Base-by-base conservation (phyloP, 2,888 invertebrate genomes). In the Lydus trimaculatus region DNA sequence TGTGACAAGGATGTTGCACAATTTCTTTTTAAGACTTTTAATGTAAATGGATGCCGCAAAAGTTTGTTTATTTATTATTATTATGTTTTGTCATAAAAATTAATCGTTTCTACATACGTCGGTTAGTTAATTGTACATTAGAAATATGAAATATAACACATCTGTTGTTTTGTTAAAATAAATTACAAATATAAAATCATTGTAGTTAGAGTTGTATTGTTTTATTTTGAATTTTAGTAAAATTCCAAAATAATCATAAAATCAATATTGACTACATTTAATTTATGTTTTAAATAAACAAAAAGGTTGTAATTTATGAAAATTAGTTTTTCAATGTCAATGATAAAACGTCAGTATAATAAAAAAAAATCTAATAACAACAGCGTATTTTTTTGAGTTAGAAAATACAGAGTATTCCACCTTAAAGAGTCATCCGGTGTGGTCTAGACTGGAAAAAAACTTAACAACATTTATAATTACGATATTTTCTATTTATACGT, bases 41-140 rank as follows among this genome's bases (percentile, higher is more conserved):
- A 61, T 15, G 36, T 39, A 61, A 61, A 61, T 33, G 36, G 17
- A 61, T 36, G 25, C 31, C 61, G 61, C 61, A 23, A 36, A 20
- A 33, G 61, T 61, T 61, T 61, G 36, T 61, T 61, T 61, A 31
- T 36, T 43, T 17, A 43, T 43, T 43, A n/a, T 43, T 43, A 43
- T 43, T 43, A 13, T 43, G 2, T 43, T 60, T 60, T 15, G 20
- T 4, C 3, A 61, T 8, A 61, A 36, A 31, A 36, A 9, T 39
- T 61, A 61, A 33, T 36, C 25, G 36, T 60, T 60, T 33, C 33
- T 60, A 33, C 23, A 61, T 25, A 61, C 25, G 61, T 61, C 61
- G 23, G 61, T 33, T 31, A 61, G 39, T 39, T 23, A 23, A 52
- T 52, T 23, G 52, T 13, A 52, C 52, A 52, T 25, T 52, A 13